Conservation (phyloP, 2,888 invertebrate species). For the Germaria angustata region DNA sequence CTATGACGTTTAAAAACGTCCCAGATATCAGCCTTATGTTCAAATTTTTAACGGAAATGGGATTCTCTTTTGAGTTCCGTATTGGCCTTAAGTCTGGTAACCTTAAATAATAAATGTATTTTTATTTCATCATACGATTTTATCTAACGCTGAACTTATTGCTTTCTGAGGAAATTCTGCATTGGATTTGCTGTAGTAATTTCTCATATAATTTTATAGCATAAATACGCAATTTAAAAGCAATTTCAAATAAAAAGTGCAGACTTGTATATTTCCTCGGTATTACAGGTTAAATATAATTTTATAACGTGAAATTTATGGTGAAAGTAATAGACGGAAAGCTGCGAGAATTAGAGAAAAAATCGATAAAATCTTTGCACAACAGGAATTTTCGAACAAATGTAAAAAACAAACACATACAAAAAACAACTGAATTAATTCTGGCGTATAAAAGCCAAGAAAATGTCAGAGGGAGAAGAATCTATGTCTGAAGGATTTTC, state of each 20-base stretch:
- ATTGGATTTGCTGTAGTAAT: no score
- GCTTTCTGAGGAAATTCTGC: no score
- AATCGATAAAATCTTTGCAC: constrained; percentile 46
- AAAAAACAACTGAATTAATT: background rate
- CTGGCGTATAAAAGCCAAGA: constrained; percentile 27
- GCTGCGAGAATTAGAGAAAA: background rate
- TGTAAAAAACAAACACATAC: no score
- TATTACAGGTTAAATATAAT: background rate
- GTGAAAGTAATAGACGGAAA: background rate
- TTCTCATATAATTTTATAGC: background rate
- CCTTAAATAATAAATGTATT: no score
- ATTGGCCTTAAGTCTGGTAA: no score
- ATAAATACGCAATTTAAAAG: background rate
- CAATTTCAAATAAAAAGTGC: background rate
- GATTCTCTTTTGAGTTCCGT: no score
- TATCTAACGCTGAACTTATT: no score
- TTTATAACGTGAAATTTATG: background rate
- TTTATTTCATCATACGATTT: no score
- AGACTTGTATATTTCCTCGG: background rate
- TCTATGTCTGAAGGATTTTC: constrained; percentile 78
- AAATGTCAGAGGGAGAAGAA: constrained; percentile 78
- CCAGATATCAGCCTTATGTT: no score
- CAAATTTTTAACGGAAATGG: no score
- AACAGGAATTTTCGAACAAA: constrained; percentile 9
- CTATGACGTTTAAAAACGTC: no score